phyloP scores from a whole-genome alignment of 2,113 vertebrate genomes.

The Hepsetus odoe region DNA sequence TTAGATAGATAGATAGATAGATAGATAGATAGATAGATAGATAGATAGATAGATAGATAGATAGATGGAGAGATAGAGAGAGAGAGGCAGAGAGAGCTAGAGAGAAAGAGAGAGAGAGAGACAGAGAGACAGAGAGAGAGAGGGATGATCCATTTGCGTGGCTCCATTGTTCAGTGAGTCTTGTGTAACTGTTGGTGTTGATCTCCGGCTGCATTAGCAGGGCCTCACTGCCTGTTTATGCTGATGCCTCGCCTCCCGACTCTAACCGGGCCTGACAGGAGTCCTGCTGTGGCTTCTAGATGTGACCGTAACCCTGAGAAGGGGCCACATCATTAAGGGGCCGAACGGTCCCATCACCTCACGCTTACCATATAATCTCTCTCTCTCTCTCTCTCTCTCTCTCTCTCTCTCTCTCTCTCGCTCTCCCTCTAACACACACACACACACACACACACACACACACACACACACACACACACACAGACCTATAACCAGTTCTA shows the following conservation, averaged over 20 bases:
- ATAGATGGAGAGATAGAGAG: background rate
- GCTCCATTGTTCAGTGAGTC: background rate
- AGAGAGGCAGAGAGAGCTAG: background rate
- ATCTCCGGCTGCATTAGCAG: conserved; percentile 8
- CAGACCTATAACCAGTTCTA: too few relatives aligned
- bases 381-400: background rate
- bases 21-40: too few relatives aligned
- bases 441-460: too few relatives aligned
- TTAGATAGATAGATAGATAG: background rate
- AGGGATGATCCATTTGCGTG: background rate
- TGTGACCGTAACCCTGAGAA: conserved; percentile 21
- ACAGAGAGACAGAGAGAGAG: too few relatives aligned
- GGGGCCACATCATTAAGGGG: conserved; percentile 41
- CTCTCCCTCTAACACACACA: too few relatives aligned
- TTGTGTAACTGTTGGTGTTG: conserved; percentile 33
- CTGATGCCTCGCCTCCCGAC: background rate
- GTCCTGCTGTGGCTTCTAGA: conserved; percentile 42
- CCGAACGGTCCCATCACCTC: conserved; percentile 8
- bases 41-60: background rate
- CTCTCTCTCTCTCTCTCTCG: background rate
- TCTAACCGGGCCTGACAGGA: conserved; percentile 43
- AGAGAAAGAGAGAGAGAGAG: too few relatives aligned
- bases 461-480: too few relatives aligned
- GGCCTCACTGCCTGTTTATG: conserved; percentile 25
- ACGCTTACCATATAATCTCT: background rate